Conservation (phyloP, 2,888 invertebrate species). For the Catocala nupta region DNA sequence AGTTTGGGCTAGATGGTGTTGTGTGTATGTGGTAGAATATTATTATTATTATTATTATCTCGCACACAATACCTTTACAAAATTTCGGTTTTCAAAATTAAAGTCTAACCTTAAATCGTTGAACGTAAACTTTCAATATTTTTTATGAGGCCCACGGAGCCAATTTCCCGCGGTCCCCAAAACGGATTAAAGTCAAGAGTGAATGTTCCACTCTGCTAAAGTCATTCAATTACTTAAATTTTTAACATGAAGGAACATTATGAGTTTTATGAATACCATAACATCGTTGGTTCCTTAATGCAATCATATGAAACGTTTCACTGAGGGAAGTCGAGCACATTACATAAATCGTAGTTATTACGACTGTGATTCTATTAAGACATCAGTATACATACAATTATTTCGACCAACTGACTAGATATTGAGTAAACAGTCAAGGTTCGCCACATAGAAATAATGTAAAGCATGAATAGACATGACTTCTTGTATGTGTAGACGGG, state of each 20-base stretch:
- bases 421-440: too few species aligned
- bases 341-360: constrained; percentile 5
- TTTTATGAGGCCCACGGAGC: constrained; percentile 47
- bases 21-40: too few species aligned
- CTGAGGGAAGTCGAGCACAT: not conserved
- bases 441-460: too few species aligned
- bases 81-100: constrained; percentile 34
- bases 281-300: constrained; percentile 16
- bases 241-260: constrained; percentile 24
- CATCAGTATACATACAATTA: not conserved
- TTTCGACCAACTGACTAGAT: too few species aligned
- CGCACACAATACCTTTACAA: too few species aligned
- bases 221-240: constrained; percentile 42
- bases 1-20: too few species aligned
- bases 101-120: constrained; percentile 29
- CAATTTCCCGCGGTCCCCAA: constrained; percentile 49
- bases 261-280: constrained; percentile 10
- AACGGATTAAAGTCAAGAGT: constrained; percentile 41
- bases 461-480: too few species aligned
- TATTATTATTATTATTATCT: too few species aligned
- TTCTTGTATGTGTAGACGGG: too few species aligned
- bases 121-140: constrained; percentile 52
- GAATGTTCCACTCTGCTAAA: constrained; percentile 38
- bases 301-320: constrained; percentile 6
- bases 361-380: constrained; percentile 1